Evolutionary conservation across 2,113 vertebrate species (phyloP).

Genomic region (Phocoena sinus): DNA sequence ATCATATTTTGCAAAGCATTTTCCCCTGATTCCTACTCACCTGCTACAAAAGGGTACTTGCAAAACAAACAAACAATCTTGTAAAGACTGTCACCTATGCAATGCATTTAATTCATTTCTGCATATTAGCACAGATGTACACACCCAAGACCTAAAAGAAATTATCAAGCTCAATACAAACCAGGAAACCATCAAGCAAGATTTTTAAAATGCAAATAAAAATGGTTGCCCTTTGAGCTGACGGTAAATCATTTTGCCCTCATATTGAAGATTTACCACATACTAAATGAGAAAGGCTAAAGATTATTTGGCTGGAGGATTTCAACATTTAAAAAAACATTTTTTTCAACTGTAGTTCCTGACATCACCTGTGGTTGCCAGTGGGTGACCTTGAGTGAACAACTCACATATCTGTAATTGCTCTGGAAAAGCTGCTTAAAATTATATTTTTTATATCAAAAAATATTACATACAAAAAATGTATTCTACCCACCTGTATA

Average conservation of each 20-base stretch:
- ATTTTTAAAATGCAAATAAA: neutral
- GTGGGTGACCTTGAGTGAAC: neutral
- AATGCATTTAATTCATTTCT: neutral
- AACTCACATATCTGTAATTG: neutral
- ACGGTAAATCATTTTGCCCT: neutral
- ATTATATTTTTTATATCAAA: neutral
- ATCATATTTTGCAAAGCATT: neutral
- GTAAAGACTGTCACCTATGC: neutral
- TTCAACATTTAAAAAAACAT: neutral
- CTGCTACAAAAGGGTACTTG: neutral
- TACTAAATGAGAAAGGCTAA: neutral
- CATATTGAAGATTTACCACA: neutral
- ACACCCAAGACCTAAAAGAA: neutral
- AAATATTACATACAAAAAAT: neutral
- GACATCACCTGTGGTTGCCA: neutral
- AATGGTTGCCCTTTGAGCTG: neutral
- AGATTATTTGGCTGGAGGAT: neutral
- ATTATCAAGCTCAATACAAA: neutral
- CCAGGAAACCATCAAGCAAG: neutral
- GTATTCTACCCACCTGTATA: neutral
- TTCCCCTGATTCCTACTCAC: neutral
- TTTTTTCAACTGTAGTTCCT: neutral
- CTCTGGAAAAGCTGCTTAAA: neutral
- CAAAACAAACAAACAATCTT: neutral
- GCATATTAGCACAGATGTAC: neutral